phyloP scores from a whole-genome alignment of 2,113 vertebrate species.

The Scophthalmus maximus region DNA sequence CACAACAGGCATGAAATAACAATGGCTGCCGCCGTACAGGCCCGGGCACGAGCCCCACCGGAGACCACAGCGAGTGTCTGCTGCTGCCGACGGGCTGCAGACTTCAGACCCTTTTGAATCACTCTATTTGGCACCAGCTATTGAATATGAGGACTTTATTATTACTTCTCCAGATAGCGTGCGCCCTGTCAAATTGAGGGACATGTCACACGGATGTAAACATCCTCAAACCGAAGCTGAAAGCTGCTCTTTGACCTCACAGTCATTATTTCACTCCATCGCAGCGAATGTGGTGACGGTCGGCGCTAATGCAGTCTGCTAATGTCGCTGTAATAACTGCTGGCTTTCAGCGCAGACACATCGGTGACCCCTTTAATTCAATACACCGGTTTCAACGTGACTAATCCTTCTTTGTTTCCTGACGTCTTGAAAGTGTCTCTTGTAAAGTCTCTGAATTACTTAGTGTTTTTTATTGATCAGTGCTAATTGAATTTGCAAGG shows the following conservation, averaged over 20 bases:
- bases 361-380: constrained; percentile 22
- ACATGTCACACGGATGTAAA: no score
- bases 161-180: background rate
- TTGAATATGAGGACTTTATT: background rate
- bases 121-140: background rate
- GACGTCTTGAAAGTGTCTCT: no score
- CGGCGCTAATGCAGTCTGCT: constrained; percentile 16
- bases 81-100: background rate
- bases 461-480: no score
- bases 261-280: no score
- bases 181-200: no score
- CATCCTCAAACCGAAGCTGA: no score
- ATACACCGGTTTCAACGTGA: constrained; percentile 22
- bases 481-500: no score
- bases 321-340: no score
- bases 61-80: background rate
- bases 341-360: no score
- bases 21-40: background rate
- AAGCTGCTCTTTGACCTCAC: no score
- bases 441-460: no score
- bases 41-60: background rate
- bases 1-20: background rate
- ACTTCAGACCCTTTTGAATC: background rate
- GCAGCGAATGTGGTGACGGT: no score
- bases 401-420: background rate